Base-by-base conservation (phyloP, 2,797 vertebrate genomes). In the Podarcis siculus region DNA sequence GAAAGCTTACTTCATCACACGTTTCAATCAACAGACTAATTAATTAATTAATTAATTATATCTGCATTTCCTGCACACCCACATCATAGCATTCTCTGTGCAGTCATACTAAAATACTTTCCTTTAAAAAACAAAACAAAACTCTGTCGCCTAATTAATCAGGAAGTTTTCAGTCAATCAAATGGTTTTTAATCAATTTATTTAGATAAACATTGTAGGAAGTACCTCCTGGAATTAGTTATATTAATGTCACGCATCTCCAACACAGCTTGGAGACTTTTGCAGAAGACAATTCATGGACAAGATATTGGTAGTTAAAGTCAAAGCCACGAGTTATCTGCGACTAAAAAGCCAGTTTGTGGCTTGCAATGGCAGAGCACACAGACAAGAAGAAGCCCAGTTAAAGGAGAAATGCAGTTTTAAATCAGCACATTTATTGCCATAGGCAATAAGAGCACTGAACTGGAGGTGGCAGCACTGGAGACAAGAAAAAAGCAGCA, bases 141-240 rank as follows among this genome's bases (percentile, higher is more conserved):
- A 35, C 13, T 37, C 8, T 86, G 32, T 79, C 37, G n/a, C 21
- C 42, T n/a, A 3, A 72, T 79, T 58, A 37, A 71, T 79, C 42
- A 25, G 15, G 23, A 1, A 21, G 3, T 78, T 27, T 79, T 27
- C 6, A 80, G 58, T 66, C 10, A 83, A 19, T 86, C n/a, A 71
- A 35, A 58, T 71, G 37, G 49, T 39, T 86, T 86, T 86, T 13
- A 80, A 72, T 72, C 45, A 42, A 58, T 87, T 61, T 67, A 49
- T 79, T 55, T 81, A 67, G 35, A 72, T 80, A 61, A 25, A 61
- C 8, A 71, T 4, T 72, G 55, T 72, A 45, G 7, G 8, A 71
- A 1, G 21, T 55, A 21, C 27, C 72, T 85, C 30, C 37, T 77
- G 32, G 13, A 69, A 49, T 35, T 55, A 49, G 42, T 45, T 72